Evolutionary conservation across 2,888 invertebrate genomes (phyloP).

Genomic region (Patella pellucida): DNA sequence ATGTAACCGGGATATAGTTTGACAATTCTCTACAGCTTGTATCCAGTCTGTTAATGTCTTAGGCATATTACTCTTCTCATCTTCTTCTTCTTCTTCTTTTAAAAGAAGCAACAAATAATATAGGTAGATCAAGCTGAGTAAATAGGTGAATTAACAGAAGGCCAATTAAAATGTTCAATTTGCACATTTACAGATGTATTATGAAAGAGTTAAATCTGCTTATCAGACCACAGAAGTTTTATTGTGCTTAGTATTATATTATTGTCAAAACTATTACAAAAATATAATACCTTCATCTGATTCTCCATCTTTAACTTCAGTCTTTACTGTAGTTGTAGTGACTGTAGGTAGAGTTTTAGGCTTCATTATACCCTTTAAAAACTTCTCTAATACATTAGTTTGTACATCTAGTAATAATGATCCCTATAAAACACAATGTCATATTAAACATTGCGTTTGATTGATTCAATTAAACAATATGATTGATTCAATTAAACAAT

Average conservation of each 20-base stretch:
- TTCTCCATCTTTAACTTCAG: background rate
- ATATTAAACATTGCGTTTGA: background rate
- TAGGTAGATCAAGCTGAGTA: background rate
- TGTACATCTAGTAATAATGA: slow-evolving; percentile 59
- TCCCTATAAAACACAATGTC: slow-evolving; percentile 43
- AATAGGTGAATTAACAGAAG: background rate
- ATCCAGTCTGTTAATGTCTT: slow-evolving; percentile 59
- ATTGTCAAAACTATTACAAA: background rate
- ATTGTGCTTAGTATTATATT: no score
- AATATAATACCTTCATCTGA: background rate
- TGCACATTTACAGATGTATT: no score
- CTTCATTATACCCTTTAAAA: slow-evolving; percentile 62
- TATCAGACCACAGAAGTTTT: background rate
- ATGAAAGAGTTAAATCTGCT: no score
- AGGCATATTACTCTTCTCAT: slow-evolving; percentile 26
- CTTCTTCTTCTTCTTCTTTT: slow-evolving; percentile 32
- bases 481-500: background rate
- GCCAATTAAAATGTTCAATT: no score
- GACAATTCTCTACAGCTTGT: slow-evolving; percentile 62
- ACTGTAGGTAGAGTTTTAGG: background rate
- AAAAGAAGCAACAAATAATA: background rate
- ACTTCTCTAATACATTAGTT: slow-evolving; percentile 58
- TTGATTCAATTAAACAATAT: background rate
- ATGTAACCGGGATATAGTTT: slow-evolving; percentile 68
- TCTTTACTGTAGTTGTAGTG: background rate